Conservation (phyloP, 2,797 vertebrate genomes). For the Anguilla anguilla region DNA sequence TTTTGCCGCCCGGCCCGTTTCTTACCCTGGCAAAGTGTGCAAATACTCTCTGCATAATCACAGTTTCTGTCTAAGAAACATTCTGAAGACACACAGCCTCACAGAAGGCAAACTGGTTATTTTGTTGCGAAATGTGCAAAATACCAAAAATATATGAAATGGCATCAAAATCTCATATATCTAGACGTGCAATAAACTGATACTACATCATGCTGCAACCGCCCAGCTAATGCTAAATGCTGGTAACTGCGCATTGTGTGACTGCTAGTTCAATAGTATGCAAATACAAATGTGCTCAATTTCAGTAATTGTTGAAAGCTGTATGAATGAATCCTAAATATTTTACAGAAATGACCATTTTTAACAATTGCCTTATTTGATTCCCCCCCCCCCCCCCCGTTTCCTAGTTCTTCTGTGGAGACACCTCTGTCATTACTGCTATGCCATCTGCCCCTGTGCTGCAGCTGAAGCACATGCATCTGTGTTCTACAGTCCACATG, state of each 20-base stretch:
- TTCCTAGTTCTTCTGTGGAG: not conserved
- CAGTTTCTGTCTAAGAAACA: not conserved
- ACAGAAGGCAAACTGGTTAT: not conserved
- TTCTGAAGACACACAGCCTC: not conserved
- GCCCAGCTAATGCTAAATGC: not conserved
- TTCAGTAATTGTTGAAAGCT: not conserved
- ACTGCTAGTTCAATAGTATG: not conserved
- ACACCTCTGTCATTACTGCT: too few species aligned
- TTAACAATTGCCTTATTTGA: not conserved
- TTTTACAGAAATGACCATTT: not conserved
- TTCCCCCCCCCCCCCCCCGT: too few species aligned
- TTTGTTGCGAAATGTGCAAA: constrained; percentile 2
- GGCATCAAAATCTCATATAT: not conserved
- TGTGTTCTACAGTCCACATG: too few species aligned
- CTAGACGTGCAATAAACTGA: not conserved
- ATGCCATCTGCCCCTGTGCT: too few species aligned
- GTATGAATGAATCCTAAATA: not conserved
- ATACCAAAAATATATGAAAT: not conserved
- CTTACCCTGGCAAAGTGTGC: not conserved
- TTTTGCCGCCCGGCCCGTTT: not conserved
- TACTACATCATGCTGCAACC: not conserved
- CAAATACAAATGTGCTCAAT: not conserved
- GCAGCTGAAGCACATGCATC: too few species aligned
- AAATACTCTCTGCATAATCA: not conserved
- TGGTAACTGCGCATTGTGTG: not conserved